Percentiles rank a stretch among this genome's conserved stretches.
phyloP scores from a whole-genome alignment of 1,140 invertebrate genomes.

The Drosophila asahinai region DNA sequence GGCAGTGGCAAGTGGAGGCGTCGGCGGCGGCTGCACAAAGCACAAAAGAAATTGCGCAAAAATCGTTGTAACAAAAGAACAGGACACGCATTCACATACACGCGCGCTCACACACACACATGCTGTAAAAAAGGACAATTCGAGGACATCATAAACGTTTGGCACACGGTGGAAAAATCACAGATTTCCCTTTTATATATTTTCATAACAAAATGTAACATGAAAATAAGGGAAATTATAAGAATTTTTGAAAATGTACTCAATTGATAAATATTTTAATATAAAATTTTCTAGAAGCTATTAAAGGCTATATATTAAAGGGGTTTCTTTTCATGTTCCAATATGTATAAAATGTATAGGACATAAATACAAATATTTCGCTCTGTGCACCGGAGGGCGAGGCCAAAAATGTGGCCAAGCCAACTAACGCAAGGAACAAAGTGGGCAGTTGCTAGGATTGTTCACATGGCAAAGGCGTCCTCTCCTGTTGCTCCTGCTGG shows the following conservation, averaged over 20 bases:
- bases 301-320: not conserved
- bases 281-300: too few species aligned
- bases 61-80: constrained; percentile 81
- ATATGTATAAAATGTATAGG: not conserved
- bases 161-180: constrained; percentile 31
- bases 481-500: constrained; percentile 14
- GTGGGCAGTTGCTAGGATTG: not conserved
- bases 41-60: constrained; percentile 82
- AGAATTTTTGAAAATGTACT: too few species aligned
- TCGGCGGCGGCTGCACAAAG: constrained; percentile 60
- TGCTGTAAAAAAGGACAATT: constrained; percentile 70
- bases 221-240: not conserved
- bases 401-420: constrained; percentile 63
- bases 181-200: not conserved
- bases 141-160: constrained; percentile 79
- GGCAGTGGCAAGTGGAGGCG: constrained; percentile 19
- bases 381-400: constrained; percentile 15
- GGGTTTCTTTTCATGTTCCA: not conserved
- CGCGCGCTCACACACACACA: constrained; percentile 23
- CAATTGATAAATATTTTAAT: not conserved
- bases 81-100: constrained; percentile 51
- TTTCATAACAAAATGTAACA: not conserved
- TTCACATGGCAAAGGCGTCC: constrained; percentile 19
- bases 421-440: constrained; percentile 26
- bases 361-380: not conserved